phyloP scores from a whole-genome alignment of 2,797 vertebrate genomes.

The Myripristis jacobus region DNA sequence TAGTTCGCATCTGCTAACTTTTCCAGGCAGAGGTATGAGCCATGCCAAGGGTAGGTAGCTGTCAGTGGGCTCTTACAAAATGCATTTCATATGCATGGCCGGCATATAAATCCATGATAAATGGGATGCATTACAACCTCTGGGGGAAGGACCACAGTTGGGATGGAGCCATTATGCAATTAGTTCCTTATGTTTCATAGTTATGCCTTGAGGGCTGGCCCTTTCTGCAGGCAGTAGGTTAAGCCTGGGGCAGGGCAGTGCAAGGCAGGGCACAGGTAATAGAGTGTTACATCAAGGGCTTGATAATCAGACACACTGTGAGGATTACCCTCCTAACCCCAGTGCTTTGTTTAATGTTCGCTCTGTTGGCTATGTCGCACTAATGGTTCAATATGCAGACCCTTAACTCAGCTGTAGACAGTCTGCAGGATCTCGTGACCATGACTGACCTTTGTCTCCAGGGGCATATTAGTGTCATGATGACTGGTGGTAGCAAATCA shows the following conservation, averaged over 20 bases:
- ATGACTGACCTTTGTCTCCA: slow-evolving; percentile 69
- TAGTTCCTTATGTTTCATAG: slow-evolving; percentile 18
- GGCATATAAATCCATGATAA: slow-evolving; percentile 82
- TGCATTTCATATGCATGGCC: slow-evolving; percentile 79
- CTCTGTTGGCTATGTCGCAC: slow-evolving; percentile 19
- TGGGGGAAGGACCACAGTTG: slow-evolving; percentile 54
- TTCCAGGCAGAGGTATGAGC: neutral
- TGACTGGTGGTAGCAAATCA: slow-evolving; percentile 72
- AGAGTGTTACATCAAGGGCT: slow-evolving; percentile 33
- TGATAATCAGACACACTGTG: slow-evolving; percentile 19
- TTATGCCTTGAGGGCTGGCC: slow-evolving; percentile 33
- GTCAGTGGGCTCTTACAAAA: slow-evolving; percentile 65
- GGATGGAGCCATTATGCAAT: slow-evolving; percentile 50
- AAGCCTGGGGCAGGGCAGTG: slow-evolving; percentile 27
- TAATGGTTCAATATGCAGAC: slow-evolving; percentile 41
- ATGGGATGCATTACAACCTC: slow-evolving; percentile 72
- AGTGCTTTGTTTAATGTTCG: slow-evolving; percentile 33
- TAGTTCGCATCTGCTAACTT: slow-evolving; percentile 8
- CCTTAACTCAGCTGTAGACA: slow-evolving; percentile 42
- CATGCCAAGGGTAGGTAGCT: neutral
- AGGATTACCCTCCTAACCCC: slow-evolving; percentile 30
- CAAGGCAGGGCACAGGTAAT: slow-evolving; percentile 21
- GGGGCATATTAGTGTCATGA: slow-evolving; percentile 55
- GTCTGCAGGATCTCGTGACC: slow-evolving; percentile 54
- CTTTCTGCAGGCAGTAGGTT: slow-evolving; percentile 28